These are phyloP conservation scores for Venturia canescens DNA, from an alignment of 1,140 invertebrate species.

Conservation along the genomic window DNA sequence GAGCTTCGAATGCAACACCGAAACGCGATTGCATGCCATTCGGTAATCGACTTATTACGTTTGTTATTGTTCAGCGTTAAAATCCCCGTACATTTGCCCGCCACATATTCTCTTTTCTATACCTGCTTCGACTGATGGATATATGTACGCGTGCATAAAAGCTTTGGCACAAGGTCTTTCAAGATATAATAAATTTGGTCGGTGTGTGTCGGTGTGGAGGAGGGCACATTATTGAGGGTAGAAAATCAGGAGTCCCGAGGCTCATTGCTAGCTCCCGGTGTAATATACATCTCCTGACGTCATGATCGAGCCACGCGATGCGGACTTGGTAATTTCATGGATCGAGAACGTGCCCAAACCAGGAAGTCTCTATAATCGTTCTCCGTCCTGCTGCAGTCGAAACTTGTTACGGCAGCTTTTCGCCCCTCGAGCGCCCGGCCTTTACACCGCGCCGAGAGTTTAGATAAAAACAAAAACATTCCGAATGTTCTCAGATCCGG, in stretches of 20 bases:
- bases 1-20: too few relatives aligned
- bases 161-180: conserved; percentile 14
- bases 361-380: conserved; percentile 25
- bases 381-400: conserved; percentile 24
- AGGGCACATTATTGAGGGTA: not conserved
- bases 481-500: too few relatives aligned
- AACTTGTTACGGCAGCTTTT: not conserved
- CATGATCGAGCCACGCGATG: conserved; percentile 37
- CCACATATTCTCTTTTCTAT: not conserved
- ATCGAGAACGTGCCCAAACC: conserved; percentile 27
- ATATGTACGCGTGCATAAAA: too few relatives aligned
- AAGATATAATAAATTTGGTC: not conserved
- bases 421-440: too few relatives aligned
- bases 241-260: conserved; percentile 24
- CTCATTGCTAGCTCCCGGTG: conserved; percentile 18
- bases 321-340: conserved; percentile 29
- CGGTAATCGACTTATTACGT: too few relatives aligned
- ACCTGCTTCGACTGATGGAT: not conserved
- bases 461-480: too few relatives aligned
- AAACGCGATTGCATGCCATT: too few relatives aligned
- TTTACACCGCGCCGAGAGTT: too few relatives aligned
- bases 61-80: not conserved
- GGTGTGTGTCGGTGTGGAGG: not conserved
- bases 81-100: not conserved
- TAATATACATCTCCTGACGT: conserved; percentile 22